Percentiles rank a stretch among this genome's conserved stretches.
These are phyloP conservation scores for Macropis europaea DNA, from an alignment of 2,888 invertebrate genomes.

Conservation along the genomic window DNA sequence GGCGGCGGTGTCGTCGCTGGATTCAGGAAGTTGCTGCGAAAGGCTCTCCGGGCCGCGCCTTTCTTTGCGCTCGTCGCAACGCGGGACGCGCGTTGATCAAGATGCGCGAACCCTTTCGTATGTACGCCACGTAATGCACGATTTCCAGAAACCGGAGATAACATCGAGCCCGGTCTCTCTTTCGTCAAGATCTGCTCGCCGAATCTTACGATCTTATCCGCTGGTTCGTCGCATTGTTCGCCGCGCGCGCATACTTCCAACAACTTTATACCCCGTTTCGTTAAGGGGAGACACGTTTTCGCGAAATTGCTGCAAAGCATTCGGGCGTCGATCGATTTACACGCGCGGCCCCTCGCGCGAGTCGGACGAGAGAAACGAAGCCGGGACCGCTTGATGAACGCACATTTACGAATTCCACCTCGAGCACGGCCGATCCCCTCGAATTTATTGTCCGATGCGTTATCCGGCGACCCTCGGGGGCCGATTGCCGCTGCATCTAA, in stretches of 20 bases:
- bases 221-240: constrained; percentile 27
- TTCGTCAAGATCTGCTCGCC: constrained; percentile 33
- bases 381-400: no score
- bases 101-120: constrained; percentile 33
- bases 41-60: constrained; percentile 46
- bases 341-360: no score
- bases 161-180: constrained; percentile 24
- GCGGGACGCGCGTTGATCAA: constrained; percentile 44
- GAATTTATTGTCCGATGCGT: constrained; percentile 26
- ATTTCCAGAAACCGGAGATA: constrained; percentile 45
- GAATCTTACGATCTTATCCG: constrained; percentile 34
- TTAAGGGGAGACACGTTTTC: neutral
- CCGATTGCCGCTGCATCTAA: neutral
- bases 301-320: no score
- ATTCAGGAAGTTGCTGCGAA: constrained; percentile 37
- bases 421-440: neutral
- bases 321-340: no score
- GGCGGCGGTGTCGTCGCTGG: constrained; percentile 48
- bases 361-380: no score
- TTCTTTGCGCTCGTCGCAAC: constrained; percentile 46
- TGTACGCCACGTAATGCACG: constrained; percentile 42
- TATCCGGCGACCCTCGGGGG: constrained; percentile 4
- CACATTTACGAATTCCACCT: neutral
- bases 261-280: no score
- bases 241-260: neutral